phyloP scores from a whole-genome alignment of 2,113 vertebrate species.

The Hemibagrus wyckioides region DNA sequence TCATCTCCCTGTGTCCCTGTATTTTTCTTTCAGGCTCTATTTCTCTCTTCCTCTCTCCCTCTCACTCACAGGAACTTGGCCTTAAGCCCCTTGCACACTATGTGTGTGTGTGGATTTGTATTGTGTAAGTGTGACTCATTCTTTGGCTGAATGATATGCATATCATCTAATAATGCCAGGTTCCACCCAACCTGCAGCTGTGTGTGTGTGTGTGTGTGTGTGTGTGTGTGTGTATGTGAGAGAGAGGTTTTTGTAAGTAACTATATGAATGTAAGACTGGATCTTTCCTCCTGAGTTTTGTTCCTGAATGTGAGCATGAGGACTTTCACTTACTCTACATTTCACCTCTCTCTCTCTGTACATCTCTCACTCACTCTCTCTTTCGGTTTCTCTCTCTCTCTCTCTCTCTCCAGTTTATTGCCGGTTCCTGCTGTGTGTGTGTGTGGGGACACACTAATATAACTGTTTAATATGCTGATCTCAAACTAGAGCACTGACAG shows the following conservation, averaged over 20 bases:
- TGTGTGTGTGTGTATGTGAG: constrained; percentile 50
- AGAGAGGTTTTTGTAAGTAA: not conserved
- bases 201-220: constrained; percentile 38
- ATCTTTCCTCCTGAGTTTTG: not conserved
- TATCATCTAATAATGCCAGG: constrained; percentile 60
- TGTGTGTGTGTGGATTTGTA: not conserved
- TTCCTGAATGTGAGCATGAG: not conserved
- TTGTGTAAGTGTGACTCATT: constrained; percentile 70
- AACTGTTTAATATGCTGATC: not conserved
- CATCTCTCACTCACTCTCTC: not conserved
- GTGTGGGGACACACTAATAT: not conserved
- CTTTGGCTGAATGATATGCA: constrained; percentile 64
- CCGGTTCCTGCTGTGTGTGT: not conserved
- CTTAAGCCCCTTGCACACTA: not conserved
- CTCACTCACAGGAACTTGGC: not conserved
- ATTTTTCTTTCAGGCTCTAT: not conserved
- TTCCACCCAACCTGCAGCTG: constrained; percentile 70
- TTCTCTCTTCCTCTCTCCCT: constrained; percentile 24
- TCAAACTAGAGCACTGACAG: not conserved
- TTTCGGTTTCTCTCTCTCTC: not conserved
- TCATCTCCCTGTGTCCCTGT: too few species aligned
- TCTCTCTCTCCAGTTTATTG: too few species aligned
- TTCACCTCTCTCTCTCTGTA: not conserved
- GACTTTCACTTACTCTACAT: too few species aligned
- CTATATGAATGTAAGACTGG: not conserved